phyloP scores from a whole-genome alignment of 2,888 invertebrate genomes.

The Argyra leucocephala region DNA sequence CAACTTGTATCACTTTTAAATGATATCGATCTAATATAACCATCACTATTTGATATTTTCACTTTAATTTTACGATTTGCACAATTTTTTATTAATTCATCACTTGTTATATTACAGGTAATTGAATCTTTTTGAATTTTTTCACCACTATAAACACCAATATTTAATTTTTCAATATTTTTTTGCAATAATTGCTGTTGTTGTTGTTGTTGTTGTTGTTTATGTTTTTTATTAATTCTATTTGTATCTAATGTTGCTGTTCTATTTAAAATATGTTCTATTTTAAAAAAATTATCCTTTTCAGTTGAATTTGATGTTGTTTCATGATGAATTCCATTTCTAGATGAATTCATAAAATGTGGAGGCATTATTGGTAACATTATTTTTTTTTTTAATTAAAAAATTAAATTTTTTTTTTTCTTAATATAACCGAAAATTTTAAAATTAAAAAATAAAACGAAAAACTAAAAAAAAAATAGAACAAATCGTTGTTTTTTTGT shows the following conservation, averaged over 20 bases:
- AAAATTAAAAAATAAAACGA: neutral
- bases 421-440: too few relatives aligned
- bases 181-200: conserved; percentile 8
- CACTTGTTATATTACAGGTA: conserved; percentile 16
- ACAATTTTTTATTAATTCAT: conserved; percentile 17
- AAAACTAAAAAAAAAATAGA: neutral
- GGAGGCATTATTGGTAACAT: neutral
- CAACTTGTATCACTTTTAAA: conserved; percentile 24
- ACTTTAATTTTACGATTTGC: neutral
- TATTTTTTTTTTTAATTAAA: neutral
- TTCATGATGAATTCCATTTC: neutral
- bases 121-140: conserved; percentile 20
- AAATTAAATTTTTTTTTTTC: too few relatives aligned
- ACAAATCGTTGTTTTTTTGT: neutral
- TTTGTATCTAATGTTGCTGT: neutral
- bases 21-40: conserved; percentile 4
- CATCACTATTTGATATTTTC: conserved; percentile 3
- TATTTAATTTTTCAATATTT: conserved; percentile 12
- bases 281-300: conserved; percentile 7
- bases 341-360: conserved; percentile 2
- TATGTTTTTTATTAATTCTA: neutral
- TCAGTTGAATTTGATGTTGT: neutral
- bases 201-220: neutral
- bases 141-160: conserved; percentile 21
- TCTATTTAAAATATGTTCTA: conserved; percentile 8